Evolutionary conservation across 30 jellyfish, hydroid and myxozoan species (phyloP).

Genomic region (Aurelia aurita): DNA sequence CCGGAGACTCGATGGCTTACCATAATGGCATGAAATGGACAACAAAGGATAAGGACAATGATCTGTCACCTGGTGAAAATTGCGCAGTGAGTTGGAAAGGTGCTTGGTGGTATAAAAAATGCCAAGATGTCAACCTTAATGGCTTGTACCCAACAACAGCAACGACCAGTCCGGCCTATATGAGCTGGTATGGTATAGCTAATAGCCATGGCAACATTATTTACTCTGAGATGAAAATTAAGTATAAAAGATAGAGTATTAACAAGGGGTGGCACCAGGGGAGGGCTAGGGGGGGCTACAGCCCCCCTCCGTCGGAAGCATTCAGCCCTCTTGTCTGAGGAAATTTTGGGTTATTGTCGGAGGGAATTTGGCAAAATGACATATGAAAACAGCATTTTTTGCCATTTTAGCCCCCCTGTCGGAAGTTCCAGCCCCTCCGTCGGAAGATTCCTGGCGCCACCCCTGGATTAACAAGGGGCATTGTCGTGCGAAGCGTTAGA

Average conservation of each 20-base stretch:
- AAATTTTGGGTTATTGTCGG: too few relatives aligned
- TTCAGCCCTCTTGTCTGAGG: too few relatives aligned
- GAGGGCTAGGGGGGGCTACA: too few relatives aligned
- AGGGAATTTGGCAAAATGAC: too few relatives aligned
- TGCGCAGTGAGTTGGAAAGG: conserved; percentile 52
- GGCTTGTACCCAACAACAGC: conserved; percentile 50
- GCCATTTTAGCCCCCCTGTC: too few relatives aligned
- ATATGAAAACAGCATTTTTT: too few relatives aligned
- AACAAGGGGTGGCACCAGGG: too few relatives aligned
- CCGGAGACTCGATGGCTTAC: conserved; percentile 29
- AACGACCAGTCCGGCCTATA: conserved; percentile 35
- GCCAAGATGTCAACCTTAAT: conserved; percentile 45
- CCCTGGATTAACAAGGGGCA: too few relatives aligned
- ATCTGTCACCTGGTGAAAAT: background rate
- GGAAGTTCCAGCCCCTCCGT: too few relatives aligned
- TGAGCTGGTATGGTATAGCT: conserved; percentile 16
- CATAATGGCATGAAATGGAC: conserved; percentile 68
- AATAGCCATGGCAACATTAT: conserved; percentile 10
- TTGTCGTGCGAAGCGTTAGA: too few relatives aligned
- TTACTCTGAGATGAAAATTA: conserved; percentile 36
- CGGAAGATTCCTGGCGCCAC: too few relatives aligned
- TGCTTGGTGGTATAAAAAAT: conserved; percentile 67
- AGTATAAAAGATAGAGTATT: conserved; percentile 7
- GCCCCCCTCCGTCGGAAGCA: too few relatives aligned
- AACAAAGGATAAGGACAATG: conserved; percentile 69